Conservation (phyloP, 2,797 vertebrate genomes). For the Ctenopoma multispine region DNA sequence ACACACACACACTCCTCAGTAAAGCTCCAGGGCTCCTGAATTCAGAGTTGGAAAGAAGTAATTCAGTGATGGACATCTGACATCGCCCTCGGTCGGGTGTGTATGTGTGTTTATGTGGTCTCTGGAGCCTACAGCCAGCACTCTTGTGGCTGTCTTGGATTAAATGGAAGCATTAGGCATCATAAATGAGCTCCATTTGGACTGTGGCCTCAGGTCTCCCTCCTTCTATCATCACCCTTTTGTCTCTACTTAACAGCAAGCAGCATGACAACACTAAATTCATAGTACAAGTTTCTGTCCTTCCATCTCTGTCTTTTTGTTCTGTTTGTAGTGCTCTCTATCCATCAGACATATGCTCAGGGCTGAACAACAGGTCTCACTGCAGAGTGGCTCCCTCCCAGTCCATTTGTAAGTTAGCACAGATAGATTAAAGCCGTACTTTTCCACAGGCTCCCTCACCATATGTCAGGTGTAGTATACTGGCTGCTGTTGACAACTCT, state of each 20-base stretch:
- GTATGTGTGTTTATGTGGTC: slow-evolving; percentile 14
- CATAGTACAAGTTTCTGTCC: slow-evolving; percentile 11
- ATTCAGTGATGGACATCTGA: slow-evolving; percentile 44
- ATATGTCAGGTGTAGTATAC: slow-evolving; percentile 63
- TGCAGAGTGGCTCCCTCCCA: slow-evolving; percentile 33
- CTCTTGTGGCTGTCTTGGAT: slow-evolving; percentile 58
- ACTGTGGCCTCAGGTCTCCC: slow-evolving; percentile 54
- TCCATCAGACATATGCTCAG: slow-evolving; percentile 58
- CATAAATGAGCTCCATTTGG: slow-evolving; percentile 72
- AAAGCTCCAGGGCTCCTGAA: not conserved
- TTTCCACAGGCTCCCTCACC: slow-evolving; percentile 62
- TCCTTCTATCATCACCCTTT: slow-evolving; percentile 6
- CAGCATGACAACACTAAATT: slow-evolving; percentile 34
- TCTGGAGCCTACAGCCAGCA: slow-evolving; percentile 29
- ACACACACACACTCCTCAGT: not conserved
- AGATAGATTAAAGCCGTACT: slow-evolving; percentile 66
- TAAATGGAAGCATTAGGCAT: slow-evolving; percentile 70
- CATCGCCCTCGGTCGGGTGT: slow-evolving; percentile 10
- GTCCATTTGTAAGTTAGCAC: slow-evolving; percentile 63
- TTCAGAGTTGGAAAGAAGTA: slow-evolving; percentile 1
- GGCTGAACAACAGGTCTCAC: slow-evolving; percentile 60
- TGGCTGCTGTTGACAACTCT: slow-evolving; percentile 44
- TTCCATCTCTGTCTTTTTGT: slow-evolving; percentile 8
- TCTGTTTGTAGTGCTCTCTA: slow-evolving; percentile 1
- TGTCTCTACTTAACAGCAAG: slow-evolving; percentile 46